A percentile compares a stretch with the other conserved stretches of the same genome.
These are phyloP conservation scores for Rhinopomastus cyanomelas DNA, from an alignment of 2,113 vertebrate genomes.

Conservation along the genomic window DNA sequence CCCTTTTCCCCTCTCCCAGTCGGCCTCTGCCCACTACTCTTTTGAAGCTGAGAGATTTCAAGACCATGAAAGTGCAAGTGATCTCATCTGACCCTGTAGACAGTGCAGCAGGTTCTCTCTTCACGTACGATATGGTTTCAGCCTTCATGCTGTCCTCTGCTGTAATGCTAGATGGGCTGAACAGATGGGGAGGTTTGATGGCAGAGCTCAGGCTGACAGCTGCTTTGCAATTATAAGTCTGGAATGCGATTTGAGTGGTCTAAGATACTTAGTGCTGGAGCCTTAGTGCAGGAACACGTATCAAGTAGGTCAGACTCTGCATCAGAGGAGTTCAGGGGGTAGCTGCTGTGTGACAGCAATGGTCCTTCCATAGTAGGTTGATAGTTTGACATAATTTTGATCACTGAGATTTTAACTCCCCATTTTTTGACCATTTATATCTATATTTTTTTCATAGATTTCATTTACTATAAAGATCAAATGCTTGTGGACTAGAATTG, in stretches of 20 bases:
- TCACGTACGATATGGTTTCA: neutral
- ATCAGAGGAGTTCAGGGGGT: neutral
- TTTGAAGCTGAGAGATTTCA: neutral
- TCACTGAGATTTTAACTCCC: neutral
- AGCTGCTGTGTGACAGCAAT: neutral
- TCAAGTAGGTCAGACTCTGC: constrained; percentile 54
- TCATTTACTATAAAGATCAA: neutral
- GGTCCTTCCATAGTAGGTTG: neutral
- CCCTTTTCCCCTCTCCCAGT: neutral
- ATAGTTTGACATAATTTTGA: neutral
- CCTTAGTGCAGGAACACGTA: neutral
- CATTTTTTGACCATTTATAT: neutral
- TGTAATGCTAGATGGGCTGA: constrained; percentile 61
- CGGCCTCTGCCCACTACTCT: neutral
- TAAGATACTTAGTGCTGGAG: constrained; percentile 44
- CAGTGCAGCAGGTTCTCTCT: neutral
- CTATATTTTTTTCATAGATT: neutral
- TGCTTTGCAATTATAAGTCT: constrained; percentile 66
- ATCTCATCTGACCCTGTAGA: neutral
- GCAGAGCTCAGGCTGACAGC: constrained; percentile 61
- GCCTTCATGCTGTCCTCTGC: constrained; percentile 37
- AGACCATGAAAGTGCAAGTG: neutral
- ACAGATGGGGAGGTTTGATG: constrained; percentile 47
- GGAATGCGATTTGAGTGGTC: constrained; percentile 69
- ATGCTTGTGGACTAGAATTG: neutral